Evolutionary conservation across 2,888 invertebrate genomes (phyloP), one percentile per base, ranked within the genome.

Genomic region (Ornithoptera priamus): DNA sequence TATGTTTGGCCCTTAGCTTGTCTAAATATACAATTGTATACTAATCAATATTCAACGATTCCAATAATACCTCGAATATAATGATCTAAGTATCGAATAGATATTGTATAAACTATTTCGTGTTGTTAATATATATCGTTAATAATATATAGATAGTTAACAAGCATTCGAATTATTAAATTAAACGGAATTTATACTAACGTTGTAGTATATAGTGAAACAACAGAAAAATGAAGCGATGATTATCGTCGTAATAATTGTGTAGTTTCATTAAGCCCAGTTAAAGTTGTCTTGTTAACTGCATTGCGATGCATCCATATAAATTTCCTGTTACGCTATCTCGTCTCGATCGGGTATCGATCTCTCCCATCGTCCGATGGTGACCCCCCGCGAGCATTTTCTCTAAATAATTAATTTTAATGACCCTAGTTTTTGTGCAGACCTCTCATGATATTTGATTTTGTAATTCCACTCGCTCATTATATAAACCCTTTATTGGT

Each of bases 321-420:
- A 71, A 70, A 67, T 72, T 70, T 72, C 68, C 30, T 60, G 73
- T 73, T 72, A 72, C 65, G 59, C 61, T 67, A 70, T 72, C 72
- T 68, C 70, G 68, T 74, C 74, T 75, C 72, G 73, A 74, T 53
- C 73, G 71, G 77, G 75, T 67, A 67, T 71, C 70, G 70, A 70
- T 71, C 67, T 65, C 61, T 71, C 64, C 65, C 57, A 71, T 62
- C 76, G 68, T 42, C 70, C 67, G 73, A 72, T 65, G 69, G 59
- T 57, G 77, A 67, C 75, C 78, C 77, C 81, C 81, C 76, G 77
- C 73, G 60, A 71, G 36, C 76, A 72, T 62, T 67, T 60, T 73
- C 72, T 71, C 75, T 73, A 75, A 73, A 76, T 79, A 79, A 83
- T 82, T 79, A 80, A 80, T 80, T 82, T 78, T 75, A 78, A 80